Conservation (phyloP, 2,113 vertebrate species). For the Phyllostomus hastatus region DNA sequence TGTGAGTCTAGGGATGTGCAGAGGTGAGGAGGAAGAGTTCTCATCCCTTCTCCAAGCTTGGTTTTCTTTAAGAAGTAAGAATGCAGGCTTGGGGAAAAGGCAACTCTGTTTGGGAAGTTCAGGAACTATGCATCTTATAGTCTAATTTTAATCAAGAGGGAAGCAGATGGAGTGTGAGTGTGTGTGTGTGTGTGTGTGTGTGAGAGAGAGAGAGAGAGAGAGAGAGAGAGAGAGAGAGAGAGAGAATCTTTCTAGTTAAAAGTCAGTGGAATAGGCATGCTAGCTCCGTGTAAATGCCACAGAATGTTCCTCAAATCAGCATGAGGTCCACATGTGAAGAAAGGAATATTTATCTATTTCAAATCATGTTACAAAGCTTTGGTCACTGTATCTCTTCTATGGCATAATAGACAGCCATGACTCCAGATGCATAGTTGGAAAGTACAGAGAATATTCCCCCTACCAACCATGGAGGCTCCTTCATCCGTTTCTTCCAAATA, state of each 20-base stretch:
- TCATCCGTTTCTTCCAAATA: not conserved
- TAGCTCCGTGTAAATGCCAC: not conserved
- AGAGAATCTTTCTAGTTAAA: not conserved
- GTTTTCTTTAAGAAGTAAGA: not conserved
- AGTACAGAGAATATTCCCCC: not conserved
- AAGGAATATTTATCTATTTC: not conserved
- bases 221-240: not conserved
- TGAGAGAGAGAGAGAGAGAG: too few relatives aligned
- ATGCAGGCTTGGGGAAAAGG: not conserved
- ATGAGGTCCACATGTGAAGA: not conserved
- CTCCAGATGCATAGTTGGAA: not conserved
- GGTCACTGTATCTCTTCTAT: not conserved
- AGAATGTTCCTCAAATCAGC: not conserved
- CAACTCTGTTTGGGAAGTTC: not conserved
- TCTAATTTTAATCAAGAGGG: not conserved
- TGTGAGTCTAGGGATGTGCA: not conserved
- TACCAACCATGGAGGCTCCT: not conserved
- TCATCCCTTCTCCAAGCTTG: not conserved
- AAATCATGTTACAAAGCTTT: not conserved
- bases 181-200: not conserved
- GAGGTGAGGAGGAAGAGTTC: not conserved
- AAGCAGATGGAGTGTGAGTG: not conserved
- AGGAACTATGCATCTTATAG: not conserved
- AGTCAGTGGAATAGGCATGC: not conserved
- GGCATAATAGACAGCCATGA: not conserved